phyloP scores from a whole-genome alignment of 2,888 invertebrate genomes.

The Chrysina gloriosa region DNA sequence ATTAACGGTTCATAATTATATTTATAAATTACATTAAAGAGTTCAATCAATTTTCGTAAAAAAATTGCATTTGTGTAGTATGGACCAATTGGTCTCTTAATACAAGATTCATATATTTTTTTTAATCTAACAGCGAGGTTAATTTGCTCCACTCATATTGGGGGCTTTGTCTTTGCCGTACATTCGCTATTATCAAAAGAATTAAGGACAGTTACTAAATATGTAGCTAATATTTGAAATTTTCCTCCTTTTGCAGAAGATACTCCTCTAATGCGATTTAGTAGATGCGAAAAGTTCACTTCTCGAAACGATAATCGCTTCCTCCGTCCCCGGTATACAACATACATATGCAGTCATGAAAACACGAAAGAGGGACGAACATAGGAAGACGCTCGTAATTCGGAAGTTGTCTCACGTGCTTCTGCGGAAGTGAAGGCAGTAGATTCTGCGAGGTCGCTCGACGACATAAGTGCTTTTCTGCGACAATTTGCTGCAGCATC shows the following conservation, averaged over 20 bases:
- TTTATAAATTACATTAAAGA: too few relatives aligned
- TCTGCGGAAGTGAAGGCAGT: constrained; percentile 36
- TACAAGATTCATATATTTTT: too few relatives aligned
- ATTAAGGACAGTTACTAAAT: too few relatives aligned
- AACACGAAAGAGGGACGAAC: neutral
- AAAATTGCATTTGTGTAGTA: too few relatives aligned
- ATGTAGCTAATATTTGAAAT: neutral
- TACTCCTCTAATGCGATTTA: neutral
- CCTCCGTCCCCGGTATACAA: neutral
- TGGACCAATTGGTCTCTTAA: too few relatives aligned
- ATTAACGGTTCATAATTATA: too few relatives aligned
- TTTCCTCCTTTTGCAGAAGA: neutral
- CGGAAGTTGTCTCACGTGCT: constrained; percentile 42
- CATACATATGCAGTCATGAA: neutral
- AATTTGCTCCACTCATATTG: too few relatives aligned
- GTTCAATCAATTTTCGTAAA: too few relatives aligned
- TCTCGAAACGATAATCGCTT: neutral
- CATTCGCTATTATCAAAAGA: too few relatives aligned
- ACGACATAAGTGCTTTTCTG: constrained; percentile 20
- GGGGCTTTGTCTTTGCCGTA: too few relatives aligned
- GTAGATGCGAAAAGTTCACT: neutral
- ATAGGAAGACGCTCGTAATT: neutral
- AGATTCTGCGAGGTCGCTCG: constrained; percentile 9
- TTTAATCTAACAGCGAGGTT: too few relatives aligned
- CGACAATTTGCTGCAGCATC: constrained; percentile 25